A percentile compares a stretch with the other conserved stretches of the same genome.
Evolutionary conservation across 2,113 vertebrate genomes (phyloP).

Genomic region (Picathartes gymnocephalus): DNA sequence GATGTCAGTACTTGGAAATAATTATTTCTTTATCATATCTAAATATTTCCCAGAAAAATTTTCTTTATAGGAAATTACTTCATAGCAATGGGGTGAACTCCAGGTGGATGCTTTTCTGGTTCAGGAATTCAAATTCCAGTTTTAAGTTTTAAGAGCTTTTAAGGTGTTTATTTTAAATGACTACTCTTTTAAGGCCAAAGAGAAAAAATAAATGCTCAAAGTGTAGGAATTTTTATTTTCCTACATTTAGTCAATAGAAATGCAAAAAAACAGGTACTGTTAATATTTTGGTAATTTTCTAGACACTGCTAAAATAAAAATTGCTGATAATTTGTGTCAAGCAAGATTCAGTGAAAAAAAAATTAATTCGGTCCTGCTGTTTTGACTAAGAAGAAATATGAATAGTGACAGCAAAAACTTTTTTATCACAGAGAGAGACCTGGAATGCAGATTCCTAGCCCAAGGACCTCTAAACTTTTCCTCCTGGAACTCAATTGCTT

Average conservation of each 20-base stretch:
- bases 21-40: background rate
- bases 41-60: background rate
- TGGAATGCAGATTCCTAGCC: background rate
- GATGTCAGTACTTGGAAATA: background rate
- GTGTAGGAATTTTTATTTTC: background rate
- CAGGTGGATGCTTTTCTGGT: accelerated
- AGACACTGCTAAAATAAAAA: background rate
- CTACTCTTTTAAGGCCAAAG: background rate
- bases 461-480: background rate
- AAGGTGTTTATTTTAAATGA: accelerated
- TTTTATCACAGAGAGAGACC: background rate
- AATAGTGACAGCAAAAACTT: background rate
- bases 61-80: background rate
- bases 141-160: background rate
- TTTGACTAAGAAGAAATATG: background rate
- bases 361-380: background rate
- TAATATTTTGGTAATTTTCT: background rate
- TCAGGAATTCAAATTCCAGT: background rate
- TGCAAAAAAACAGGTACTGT: accelerated
- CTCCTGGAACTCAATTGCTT: background rate
- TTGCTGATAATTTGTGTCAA: accelerated
- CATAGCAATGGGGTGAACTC: background rate
- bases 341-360: background rate
- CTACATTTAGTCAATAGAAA: background rate
- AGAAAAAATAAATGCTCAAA: background rate